Conservation (phyloP, 1,140 invertebrate species). For the Spodoptera frugiperda region DNA sequence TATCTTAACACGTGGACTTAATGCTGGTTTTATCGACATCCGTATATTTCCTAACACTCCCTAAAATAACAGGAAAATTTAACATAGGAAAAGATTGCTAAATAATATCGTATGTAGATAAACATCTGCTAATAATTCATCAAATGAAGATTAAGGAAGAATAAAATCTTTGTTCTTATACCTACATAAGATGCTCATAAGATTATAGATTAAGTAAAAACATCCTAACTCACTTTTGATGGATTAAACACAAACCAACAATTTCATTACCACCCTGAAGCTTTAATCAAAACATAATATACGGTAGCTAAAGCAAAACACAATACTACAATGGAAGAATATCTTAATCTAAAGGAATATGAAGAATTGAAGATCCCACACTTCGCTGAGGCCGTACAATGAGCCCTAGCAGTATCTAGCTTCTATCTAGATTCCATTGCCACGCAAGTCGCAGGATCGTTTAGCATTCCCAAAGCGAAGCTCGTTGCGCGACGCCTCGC, state of each 20-base stretch:
- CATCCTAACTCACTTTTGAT: too few relatives aligned
- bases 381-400: slow-evolving; percentile 24
- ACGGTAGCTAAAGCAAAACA: slow-evolving; percentile 1
- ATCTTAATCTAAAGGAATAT: not conserved
- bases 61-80: not conserved
- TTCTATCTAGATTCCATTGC: slow-evolving; percentile 52
- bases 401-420: slow-evolving; percentile 35
- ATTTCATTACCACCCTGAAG: too few relatives aligned
- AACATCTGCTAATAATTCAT: too few relatives aligned
- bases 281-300: too few relatives aligned
- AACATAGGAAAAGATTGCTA: too few relatives aligned
- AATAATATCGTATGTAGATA: too few relatives aligned
- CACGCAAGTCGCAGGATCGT: slow-evolving; percentile 46
- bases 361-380: slow-evolving; percentile 27
- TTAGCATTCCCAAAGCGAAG: slow-evolving; percentile 55
- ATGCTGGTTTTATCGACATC: not conserved
- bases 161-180: too few relatives aligned
- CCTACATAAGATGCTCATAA: too few relatives aligned
- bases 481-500: slow-evolving; percentile 19
- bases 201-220: too few relatives aligned
- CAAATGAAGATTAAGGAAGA: too few relatives aligned
- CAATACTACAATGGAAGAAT: slow-evolving; percentile 11
- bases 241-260: too few relatives aligned
- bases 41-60: not conserved
- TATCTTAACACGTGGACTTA: not conserved